These are phyloP conservation scores for Sebastes oblongus DNA, from an alignment of 2,797 vertebrate species.

Conservation along the genomic window DNA sequence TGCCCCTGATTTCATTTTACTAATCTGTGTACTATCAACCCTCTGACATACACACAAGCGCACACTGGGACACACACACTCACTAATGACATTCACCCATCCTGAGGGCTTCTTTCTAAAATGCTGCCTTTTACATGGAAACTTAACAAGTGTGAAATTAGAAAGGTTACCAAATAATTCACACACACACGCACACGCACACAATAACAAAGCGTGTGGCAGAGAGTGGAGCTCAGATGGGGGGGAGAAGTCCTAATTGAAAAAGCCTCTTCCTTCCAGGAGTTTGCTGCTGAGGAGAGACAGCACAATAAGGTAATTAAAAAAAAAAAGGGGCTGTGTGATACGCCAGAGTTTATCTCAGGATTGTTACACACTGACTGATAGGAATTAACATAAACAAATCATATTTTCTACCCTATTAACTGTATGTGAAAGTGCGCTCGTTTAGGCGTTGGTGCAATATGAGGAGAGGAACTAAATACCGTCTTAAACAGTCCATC, in stretches of 20 bases:
- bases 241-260: constrained; percentile 77
- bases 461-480: constrained; percentile 14
- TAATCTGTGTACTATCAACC: constrained; percentile 51
- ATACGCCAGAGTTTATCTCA: constrained; percentile 58
- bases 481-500: background rate
- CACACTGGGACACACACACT: constrained; percentile 13
- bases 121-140: constrained; percentile 80
- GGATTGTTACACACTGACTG: constrained; percentile 57
- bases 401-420: constrained; percentile 67
- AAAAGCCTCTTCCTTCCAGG: constrained; percentile 73
- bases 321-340: constrained; percentile 18
- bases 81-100: constrained; percentile 73
- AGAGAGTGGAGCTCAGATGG: constrained; percentile 54
- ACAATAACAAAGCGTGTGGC: constrained; percentile 50
- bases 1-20: constrained; percentile 36
- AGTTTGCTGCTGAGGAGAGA: constrained; percentile 59
- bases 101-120: constrained; percentile 75
- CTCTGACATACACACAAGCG: constrained; percentile 5
- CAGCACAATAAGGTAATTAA: constrained; percentile 69
- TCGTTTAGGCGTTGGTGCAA: constrained; percentile 9
- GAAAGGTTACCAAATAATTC: constrained; percentile 80
- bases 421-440: constrained; percentile 20
- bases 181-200: constrained; percentile 17
- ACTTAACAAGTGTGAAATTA: constrained; percentile 87
- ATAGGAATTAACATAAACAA: constrained; percentile 71